A percentile compares a stretch with the other conserved stretches of the same genome.
phyloP scores from a whole-genome alignment of 2,888 invertebrate genomes.

The Leptura quadrifasciata region DNA sequence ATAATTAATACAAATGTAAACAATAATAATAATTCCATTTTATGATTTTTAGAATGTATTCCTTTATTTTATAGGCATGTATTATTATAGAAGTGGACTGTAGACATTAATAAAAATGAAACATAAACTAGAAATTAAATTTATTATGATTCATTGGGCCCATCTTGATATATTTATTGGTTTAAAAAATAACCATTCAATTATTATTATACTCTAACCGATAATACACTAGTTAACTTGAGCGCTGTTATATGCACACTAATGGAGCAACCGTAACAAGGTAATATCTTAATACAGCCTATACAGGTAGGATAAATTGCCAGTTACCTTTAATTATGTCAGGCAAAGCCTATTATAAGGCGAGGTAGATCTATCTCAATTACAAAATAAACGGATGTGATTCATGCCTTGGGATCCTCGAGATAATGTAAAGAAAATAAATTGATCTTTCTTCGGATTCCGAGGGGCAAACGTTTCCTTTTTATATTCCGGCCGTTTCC shows the following conservation, averaged over 20 bases:
- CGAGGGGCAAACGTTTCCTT: conserved; percentile 50
- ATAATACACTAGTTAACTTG: conserved; percentile 1
- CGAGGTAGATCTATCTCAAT: conserved; percentile 54
- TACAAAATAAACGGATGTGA: conserved; percentile 54
- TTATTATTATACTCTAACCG: neutral
- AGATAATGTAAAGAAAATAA: conserved; percentile 43
- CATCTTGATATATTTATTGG: too few species aligned
- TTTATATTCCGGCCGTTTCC: conserved; percentile 68
- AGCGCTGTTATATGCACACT: conserved; percentile 37
- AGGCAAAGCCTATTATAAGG: conserved; percentile 51
- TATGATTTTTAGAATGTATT: too few species aligned
- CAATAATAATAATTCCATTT: too few species aligned
- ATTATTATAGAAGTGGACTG: too few species aligned
- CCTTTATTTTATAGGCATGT: too few species aligned
- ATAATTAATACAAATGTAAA: too few species aligned
- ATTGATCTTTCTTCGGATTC: conserved; percentile 41
- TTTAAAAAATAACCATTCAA: too few species aligned
- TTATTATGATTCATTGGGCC: too few species aligned
- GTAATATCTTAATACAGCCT: conserved; percentile 50
- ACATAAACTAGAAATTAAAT: too few species aligned
- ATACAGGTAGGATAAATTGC: conserved; percentile 56
- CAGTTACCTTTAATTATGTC: conserved; percentile 57
- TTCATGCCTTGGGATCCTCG: conserved; percentile 34
- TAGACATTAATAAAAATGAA: too few species aligned
- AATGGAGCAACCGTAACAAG: conserved; percentile 42